phyloP scores from a whole-genome alignment of 2,113 vertebrate species.

The Lipophrys pholis region DNA sequence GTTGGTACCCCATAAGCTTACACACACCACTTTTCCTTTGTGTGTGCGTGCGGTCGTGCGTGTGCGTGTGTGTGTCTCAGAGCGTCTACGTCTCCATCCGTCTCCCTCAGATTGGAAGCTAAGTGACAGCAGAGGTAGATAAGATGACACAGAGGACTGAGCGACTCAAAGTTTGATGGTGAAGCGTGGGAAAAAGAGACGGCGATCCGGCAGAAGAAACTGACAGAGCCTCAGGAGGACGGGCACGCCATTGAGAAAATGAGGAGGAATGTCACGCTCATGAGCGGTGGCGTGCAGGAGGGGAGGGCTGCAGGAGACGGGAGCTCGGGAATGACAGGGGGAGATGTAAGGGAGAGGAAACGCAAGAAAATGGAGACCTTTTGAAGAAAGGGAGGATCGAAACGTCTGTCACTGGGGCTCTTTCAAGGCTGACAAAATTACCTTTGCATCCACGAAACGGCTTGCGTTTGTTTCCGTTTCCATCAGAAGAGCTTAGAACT shows the following conservation, averaged over 20 bases:
- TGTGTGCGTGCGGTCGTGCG: background rate
- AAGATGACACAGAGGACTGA: slow-evolving; percentile 26
- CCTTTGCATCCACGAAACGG: slow-evolving; percentile 3
- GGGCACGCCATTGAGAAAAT: slow-evolving; percentile 50
- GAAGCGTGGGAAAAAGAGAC: slow-evolving; percentile 12
- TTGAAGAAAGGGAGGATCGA: slow-evolving; percentile 5
- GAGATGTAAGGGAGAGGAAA: slow-evolving; percentile 14
- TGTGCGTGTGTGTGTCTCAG: background rate
- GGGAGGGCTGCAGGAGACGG: slow-evolving; percentile 18
- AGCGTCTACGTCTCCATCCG: slow-evolving; percentile 18
- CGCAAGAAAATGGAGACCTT: slow-evolving; percentile 14
- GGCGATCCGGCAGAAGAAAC: slow-evolving; percentile 14
- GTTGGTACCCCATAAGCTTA: slow-evolving; percentile 20
- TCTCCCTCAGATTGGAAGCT: slow-evolving; percentile 20
- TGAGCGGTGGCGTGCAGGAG: slow-evolving; percentile 30
- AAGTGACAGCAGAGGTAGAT: slow-evolving; percentile 42
- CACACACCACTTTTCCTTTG: background rate
- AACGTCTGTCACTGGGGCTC: background rate
- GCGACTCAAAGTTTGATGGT: slow-evolving; percentile 16
- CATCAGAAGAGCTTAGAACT: background rate
- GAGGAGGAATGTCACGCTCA: slow-evolving; percentile 45
- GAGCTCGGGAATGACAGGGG: slow-evolving; percentile 26
- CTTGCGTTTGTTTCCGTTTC: background rate
- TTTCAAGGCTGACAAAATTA: background rate
- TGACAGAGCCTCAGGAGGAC: slow-evolving; percentile 52